Percentiles rank a stretch among this genome's conserved stretches.
Evolutionary conservation across 2,113 vertebrate species (phyloP).

Genomic region (Anser cygnoides): DNA sequence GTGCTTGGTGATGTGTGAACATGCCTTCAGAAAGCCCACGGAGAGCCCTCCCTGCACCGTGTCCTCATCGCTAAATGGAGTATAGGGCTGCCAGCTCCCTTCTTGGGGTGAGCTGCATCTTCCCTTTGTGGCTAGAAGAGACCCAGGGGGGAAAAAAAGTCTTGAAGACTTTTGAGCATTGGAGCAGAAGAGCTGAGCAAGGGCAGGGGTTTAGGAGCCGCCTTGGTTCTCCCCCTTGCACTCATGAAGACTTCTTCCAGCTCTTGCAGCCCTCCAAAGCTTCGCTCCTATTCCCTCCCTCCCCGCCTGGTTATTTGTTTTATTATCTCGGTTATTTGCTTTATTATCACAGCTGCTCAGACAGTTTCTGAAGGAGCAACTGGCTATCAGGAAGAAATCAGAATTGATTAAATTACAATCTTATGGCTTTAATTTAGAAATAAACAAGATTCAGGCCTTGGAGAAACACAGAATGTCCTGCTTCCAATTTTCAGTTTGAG

Average conservation of each 20-base stretch:
- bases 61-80: not conserved
- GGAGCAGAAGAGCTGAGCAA: not conserved
- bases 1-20: constrained; percentile 5
- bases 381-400: constrained; percentile 28
- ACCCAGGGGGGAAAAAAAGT: fast-evolving
- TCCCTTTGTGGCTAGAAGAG: not conserved
- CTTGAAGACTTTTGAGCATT: fast-evolving
- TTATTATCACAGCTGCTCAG: constrained; percentile 11
- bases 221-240: not conserved
- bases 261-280: not conserved
- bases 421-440: constrained; percentile 19
- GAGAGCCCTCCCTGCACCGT: not conserved
- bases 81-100: not conserved
- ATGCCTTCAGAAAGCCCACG: not conserved
- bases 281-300: not conserved
- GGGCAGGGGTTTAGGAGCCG: not conserved
- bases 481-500: not conserved
- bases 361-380: not conserved
- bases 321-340: not conserved
- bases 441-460: not conserved
- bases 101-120: not conserved
- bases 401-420: constrained; percentile 38
- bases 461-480: not conserved
- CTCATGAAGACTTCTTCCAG: not conserved
- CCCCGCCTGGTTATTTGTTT: not conserved